Percentiles rank a stretch among this genome's conserved stretches.
Evolutionary conservation across 2,888 invertebrate genomes (phyloP).

Genomic region (Schizotus pectinicornis): DNA sequence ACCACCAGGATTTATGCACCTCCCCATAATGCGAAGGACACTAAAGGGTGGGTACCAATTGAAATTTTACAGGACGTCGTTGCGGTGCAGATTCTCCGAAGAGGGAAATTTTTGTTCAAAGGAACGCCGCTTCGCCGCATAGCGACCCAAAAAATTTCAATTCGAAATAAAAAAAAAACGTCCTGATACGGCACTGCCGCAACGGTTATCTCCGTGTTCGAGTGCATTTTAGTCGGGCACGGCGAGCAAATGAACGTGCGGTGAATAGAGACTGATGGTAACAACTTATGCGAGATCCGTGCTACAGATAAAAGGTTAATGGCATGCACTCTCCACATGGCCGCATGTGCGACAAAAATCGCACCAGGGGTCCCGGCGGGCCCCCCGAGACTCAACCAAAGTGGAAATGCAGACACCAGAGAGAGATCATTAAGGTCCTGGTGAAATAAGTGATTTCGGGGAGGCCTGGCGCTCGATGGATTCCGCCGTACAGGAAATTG

Average conservation of each 20-base stretch:
- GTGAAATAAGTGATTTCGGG: conserved; percentile 25
- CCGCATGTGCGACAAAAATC: conserved; percentile 45
- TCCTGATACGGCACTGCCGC: conserved; percentile 15
- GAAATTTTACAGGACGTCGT: no score
- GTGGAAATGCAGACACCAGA: conserved; percentile 6
- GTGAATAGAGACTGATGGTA: conserved; percentile 48
- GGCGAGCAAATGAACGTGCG: conserved; percentile 46
- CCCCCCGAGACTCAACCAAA: conserved; percentile 14
- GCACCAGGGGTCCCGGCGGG: conserved; percentile 30
- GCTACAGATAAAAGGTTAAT: conserved; percentile 48
- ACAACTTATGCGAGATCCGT: conserved; percentile 46
- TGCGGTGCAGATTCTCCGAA: no score
- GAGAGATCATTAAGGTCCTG: conserved; percentile 20
- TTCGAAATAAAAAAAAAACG: no score
- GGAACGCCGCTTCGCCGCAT: no score
- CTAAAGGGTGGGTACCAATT: no score
- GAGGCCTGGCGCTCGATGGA: conserved; percentile 19
- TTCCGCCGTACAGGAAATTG: conserved; percentile 31
- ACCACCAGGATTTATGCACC: no score
- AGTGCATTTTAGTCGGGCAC: conserved; percentile 37
- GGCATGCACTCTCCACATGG: conserved; percentile 41
- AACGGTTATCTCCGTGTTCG: conserved; percentile 18
- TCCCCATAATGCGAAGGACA: no score
- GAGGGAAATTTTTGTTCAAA: no score
- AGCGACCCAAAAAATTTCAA: no score